Evolutionary conservation across 2,888 invertebrate species (phyloP), one percentile per base, ranked within the genome.

Genomic region (Pyrocoelia pectoralis): DNA sequence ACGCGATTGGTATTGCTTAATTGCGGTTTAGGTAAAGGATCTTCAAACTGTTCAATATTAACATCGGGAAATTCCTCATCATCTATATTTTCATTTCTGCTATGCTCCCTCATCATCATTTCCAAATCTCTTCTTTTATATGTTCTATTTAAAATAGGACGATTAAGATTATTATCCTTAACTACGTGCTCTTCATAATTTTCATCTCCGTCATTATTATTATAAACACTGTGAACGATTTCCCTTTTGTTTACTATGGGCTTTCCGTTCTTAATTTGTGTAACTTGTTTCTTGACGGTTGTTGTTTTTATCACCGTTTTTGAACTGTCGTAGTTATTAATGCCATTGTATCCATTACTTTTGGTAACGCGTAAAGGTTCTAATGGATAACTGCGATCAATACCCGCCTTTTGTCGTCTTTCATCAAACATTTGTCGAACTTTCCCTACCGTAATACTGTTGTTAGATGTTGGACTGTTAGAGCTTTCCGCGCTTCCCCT

Each of bases 341-440:
- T 53, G 13, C 54, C 54, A 40, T 79, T 79, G 3, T 46, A 40
- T 13, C 57, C 57, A 29, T 58, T 65, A 14, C 63, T 69, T 19
- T 66, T 70, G 74, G 76, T 72, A 82, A 83, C 72, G 67, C 86
- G 86, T 57, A 94, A 85, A 0, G 94, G 94, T 74, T 92, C 90
- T 1, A 94, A 83, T 0, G 92, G 93, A 80, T 93, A 90, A 76
- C 93, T 92, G 73, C 90, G 89, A 81, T 94, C 93, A 68, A 92
- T 89, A 29, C 92, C 92, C 1, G 87, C 88, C 60, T 85, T 85
- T 70, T 90, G 90, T 38, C 92, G 86, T 18, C 92, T 86, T 77
- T 93, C 93, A 75, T 93, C 92, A 75, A 94, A 94, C 90, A 94
- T 90, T 82, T 93, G 93, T 10, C 94, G 88, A 19, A 93, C 93